These are phyloP conservation scores for Anoura caudifer DNA, from an alignment of 2,113 vertebrate genomes.

Conservation along the genomic window DNA sequence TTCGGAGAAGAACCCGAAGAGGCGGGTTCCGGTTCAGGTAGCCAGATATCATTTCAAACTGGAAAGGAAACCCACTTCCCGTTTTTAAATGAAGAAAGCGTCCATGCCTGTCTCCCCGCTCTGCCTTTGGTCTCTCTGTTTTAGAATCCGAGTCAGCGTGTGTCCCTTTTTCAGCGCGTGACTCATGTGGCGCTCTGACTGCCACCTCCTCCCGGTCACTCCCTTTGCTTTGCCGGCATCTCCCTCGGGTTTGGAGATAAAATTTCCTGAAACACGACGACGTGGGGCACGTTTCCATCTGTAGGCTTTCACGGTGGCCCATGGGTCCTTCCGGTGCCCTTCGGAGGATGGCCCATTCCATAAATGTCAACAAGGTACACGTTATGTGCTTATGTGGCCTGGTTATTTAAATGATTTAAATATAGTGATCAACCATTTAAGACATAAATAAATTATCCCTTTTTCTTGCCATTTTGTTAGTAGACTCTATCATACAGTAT, in stretches of 20 bases:
- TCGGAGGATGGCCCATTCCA: no score
- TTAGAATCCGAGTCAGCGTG: not conserved
- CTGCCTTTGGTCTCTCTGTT: not conserved
- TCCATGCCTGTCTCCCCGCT: not conserved
- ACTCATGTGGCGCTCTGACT: accelerated
- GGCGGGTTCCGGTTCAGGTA: not conserved
- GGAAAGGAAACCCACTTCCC: not conserved
- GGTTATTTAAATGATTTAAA: not conserved
- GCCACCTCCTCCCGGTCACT: no score
- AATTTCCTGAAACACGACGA: not conserved
- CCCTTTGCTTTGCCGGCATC: not conserved
- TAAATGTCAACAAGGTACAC: not conserved
- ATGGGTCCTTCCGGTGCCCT: not conserved
- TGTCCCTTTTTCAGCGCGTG: not conserved
- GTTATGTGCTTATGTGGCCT: not conserved
- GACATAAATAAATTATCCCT: not conserved
- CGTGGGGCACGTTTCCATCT: not conserved
- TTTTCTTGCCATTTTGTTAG: not conserved
- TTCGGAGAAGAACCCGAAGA: not conserved
- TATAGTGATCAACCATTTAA: not conserved
- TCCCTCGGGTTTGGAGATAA: not conserved
- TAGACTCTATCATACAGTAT: not conserved
- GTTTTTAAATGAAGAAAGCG: not conserved
- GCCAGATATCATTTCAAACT: not conserved
- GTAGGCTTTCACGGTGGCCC: not conserved